phyloP scores from a whole-genome alignment of 2,888 invertebrate species.

The Ennomos quercinarius region DNA sequence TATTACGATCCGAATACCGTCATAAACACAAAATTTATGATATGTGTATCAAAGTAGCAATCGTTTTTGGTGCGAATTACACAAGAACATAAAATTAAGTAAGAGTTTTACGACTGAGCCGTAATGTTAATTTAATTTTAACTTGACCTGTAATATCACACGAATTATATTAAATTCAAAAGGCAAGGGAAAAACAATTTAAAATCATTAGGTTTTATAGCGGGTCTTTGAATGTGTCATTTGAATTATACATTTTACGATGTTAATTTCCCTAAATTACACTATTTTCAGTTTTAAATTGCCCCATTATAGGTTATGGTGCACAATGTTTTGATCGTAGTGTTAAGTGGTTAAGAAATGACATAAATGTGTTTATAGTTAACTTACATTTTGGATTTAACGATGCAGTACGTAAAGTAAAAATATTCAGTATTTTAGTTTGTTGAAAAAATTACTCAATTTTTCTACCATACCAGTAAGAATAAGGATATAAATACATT shows the following conservation, averaged over 20 bases:
- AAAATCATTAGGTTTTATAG: slow-evolving; percentile 41
- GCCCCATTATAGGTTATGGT: slow-evolving; percentile 14
- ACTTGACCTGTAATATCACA: slow-evolving; percentile 32
- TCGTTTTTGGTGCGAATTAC: slow-evolving; percentile 49
- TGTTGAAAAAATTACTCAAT: too few species aligned
- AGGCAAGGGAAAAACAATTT: slow-evolving; percentile 40
- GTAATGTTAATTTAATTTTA: slow-evolving; percentile 44
- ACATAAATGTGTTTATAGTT: slow-evolving; percentile 11
- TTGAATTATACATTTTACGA: slow-evolving; percentile 41
- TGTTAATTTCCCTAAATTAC: slow-evolving; percentile 22
- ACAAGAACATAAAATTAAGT: slow-evolving; percentile 35
- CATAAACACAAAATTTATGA: slow-evolving; percentile 50
- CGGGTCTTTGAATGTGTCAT: slow-evolving; percentile 31
- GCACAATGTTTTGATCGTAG: slow-evolving; percentile 18
- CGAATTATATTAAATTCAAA: slow-evolving; percentile 35
- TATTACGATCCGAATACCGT: slow-evolving; percentile 26
- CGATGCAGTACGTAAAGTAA: neutral
- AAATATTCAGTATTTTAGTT: neutral
- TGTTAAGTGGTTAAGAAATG: slow-evolving; percentile 15
- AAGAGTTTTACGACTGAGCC: slow-evolving; percentile 43
- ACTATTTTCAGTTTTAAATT: slow-evolving; percentile 32
- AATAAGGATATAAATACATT: too few species aligned
- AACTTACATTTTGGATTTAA: slow-evolving; percentile 5
- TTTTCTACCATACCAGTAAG: too few species aligned
- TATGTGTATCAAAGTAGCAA: slow-evolving; percentile 51